Evolutionary conservation across 1,140 invertebrate genomes (phyloP).

Genomic region (Ctenoplectra terminalis): DNA sequence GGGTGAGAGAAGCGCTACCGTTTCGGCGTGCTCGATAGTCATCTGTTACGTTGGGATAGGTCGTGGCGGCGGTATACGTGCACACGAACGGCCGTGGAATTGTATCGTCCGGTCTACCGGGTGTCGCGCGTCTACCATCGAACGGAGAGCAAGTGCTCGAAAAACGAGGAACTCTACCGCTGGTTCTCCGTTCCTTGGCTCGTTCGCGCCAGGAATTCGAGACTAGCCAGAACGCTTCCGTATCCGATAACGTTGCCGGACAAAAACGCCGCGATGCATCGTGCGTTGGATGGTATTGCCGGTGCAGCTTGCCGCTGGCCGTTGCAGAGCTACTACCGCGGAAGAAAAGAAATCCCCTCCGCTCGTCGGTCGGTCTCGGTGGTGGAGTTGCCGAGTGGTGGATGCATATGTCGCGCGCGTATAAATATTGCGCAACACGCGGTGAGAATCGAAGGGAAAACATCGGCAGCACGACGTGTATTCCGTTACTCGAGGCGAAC

Average conservation of each 20-base stretch:
- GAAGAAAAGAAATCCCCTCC: conserved; percentile 27
- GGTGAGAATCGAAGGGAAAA: conserved; percentile 63
- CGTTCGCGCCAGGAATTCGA: conserved; percentile 8
- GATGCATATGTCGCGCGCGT: conserved; percentile 35
- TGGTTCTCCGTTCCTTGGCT: background rate
- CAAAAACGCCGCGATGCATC: conserved; percentile 23
- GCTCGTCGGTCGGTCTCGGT: background rate
- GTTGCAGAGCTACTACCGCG: background rate
- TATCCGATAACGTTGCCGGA: conserved; percentile 7
- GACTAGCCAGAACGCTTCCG: background rate
- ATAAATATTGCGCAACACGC: conserved; percentile 60
- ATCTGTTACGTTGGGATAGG: conserved; percentile 76
- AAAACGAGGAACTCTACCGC: background rate
- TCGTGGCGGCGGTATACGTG: conserved; percentile 57
- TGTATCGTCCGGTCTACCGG: conserved; percentile 74
- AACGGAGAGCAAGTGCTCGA: conserved; percentile 7
- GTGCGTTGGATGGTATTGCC: conserved; percentile 6
- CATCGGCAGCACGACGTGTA: conserved; percentile 55
- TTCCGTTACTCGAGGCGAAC: conserved; percentile 68
- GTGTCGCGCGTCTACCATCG: conserved; percentile 51
- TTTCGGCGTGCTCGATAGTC: conserved; percentile 71
- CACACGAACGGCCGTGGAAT: conserved; percentile 68
- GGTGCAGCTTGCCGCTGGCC: background rate
- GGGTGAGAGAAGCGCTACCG: conserved; percentile 55
- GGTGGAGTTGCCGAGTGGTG: conserved; percentile 1